A percentile compares a stretch with the other conserved stretches of the same genome.
Conservation (phyloP, 64 coral and sea anemone species). For the Porites australiensis region DNA sequence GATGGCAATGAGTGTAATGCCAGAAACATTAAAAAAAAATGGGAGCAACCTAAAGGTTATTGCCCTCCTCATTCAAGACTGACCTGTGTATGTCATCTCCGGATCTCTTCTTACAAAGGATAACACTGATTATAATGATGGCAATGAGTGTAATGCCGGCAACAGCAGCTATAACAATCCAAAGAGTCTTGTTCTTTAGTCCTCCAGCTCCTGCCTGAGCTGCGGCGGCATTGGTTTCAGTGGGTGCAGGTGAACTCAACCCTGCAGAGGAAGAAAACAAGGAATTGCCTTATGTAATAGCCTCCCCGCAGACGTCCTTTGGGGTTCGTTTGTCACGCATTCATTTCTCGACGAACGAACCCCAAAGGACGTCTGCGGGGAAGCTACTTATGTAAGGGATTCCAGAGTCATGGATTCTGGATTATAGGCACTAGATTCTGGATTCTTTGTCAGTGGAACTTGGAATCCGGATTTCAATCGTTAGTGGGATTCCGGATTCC, state of each 20-base stretch:
- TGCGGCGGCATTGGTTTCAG: background rate
- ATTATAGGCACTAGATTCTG: no score
- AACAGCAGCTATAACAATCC: constrained; percentile 94
- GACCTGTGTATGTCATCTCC: constrained; percentile 87
- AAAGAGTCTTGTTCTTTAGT: constrained; percentile 88
- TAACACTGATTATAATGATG: constrained; percentile 95
- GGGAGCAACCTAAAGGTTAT: background rate
- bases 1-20: constrained; percentile 85
- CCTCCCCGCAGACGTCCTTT: no score
- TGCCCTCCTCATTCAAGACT: background rate
- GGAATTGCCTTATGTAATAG: no score
- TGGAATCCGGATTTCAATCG: no score
- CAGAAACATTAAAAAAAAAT: constrained; percentile 26
- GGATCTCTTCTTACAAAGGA: constrained; percentile 94
- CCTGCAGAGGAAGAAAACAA: background rate
- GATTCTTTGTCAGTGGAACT: no score
- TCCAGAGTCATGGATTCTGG: no score
- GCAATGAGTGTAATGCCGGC: constrained; percentile 86
- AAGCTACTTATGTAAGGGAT: no score
- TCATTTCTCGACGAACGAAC: no score
- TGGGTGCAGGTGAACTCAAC: background rate
- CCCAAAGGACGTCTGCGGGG: no score
- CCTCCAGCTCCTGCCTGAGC: background rate
- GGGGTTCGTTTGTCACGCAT: no score
- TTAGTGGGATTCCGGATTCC: no score